Evolutionary conservation across 2,797 vertebrate species (phyloP).

Genomic region (Dallia pectoralis): DNA sequence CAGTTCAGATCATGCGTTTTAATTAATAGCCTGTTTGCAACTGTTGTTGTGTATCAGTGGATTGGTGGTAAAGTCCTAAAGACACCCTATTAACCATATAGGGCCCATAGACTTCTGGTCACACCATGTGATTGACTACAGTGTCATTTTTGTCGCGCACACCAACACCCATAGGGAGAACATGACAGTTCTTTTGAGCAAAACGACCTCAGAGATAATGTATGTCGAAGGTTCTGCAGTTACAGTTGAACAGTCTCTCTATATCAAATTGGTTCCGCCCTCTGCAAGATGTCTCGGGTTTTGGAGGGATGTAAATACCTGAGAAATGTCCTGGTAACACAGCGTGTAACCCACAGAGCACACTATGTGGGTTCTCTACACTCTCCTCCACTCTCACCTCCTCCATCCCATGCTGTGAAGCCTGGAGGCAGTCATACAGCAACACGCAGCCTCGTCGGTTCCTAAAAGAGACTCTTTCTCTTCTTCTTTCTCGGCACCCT

Average conservation of each 20-base stretch:
- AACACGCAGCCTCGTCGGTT: not conserved
- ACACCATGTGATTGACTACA: not conserved
- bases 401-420: constrained; percentile 34
- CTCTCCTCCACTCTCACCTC: constrained; percentile 47
- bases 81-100: not conserved
- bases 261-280: not conserved
- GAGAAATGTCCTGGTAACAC: constrained; percentile 34
- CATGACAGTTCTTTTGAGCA: not conserved
- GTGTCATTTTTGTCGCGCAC: not conserved
- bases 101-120: not conserved
- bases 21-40: not conserved
- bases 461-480: no score
- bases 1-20: constrained; percentile 8
- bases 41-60: not conserved
- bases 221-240: not conserved
- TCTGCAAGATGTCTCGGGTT: constrained; percentile 19
- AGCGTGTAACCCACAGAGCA: constrained; percentile 37
- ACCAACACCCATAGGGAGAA: not conserved
- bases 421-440: constrained; percentile 38
- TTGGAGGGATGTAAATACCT: constrained; percentile 29
- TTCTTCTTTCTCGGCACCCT: no score
- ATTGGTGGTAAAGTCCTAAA: not conserved
- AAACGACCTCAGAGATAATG: not conserved
- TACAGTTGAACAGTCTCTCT: not conserved
- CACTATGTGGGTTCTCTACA: constrained; percentile 37